Percentiles rank a stretch among this genome's conserved stretches.
These are phyloP conservation scores for Drosophila ercepeae DNA, from an alignment of 1,140 invertebrate species.

Conservation along the genomic window DNA sequence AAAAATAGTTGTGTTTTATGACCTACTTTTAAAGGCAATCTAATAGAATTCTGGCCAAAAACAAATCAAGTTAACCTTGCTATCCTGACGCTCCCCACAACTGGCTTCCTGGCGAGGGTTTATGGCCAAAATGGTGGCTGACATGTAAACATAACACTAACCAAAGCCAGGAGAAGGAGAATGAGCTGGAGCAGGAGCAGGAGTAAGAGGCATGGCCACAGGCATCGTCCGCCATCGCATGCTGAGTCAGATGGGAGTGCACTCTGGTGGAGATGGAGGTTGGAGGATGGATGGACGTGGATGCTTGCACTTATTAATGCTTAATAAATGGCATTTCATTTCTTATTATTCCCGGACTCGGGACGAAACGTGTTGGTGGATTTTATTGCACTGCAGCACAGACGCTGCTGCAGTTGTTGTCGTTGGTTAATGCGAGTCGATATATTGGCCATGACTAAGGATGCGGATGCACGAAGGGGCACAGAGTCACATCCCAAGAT, in stretches of 20 bases:
- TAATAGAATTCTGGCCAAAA: slow-evolving; percentile 2
- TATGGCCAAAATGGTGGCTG: slow-evolving; percentile 46
- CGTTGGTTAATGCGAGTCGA: slow-evolving; percentile 76
- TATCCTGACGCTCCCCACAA: slow-evolving; percentile 3
- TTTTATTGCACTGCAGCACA: slow-evolving; percentile 76
- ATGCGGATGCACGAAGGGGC: slow-evolving; percentile 52
- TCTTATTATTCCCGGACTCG: slow-evolving; percentile 80
- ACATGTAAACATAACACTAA: slow-evolving; percentile 33
- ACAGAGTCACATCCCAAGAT: slow-evolving; percentile 2
- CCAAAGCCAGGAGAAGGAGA: slow-evolving; percentile 10
- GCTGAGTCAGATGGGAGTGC: slow-evolving; percentile 50
- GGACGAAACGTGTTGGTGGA: slow-evolving; percentile 69
- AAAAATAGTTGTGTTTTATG: not conserved
- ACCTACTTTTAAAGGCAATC: slow-evolving; percentile 8
- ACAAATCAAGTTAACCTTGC: slow-evolving; percentile 1
- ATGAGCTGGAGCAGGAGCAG: slow-evolving; percentile 1
- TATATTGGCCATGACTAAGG: slow-evolving; percentile 81
- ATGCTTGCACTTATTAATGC: slow-evolving; percentile 82
- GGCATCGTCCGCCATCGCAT: slow-evolving; percentile 52
- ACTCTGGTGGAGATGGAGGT: slow-evolving; percentile 30
- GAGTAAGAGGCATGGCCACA: slow-evolving; percentile 41
- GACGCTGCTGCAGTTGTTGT: slow-evolving; percentile 41
- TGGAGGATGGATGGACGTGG: slow-evolving; percentile 74
- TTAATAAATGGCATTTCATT: slow-evolving; percentile 84
- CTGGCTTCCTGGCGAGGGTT: slow-evolving; percentile 3